A percentile compares a stretch with the other conserved stretches of the same genome.
Conservation (phyloP, 2,888 invertebrate genomes). For the Toxonevra muliebris region DNA sequence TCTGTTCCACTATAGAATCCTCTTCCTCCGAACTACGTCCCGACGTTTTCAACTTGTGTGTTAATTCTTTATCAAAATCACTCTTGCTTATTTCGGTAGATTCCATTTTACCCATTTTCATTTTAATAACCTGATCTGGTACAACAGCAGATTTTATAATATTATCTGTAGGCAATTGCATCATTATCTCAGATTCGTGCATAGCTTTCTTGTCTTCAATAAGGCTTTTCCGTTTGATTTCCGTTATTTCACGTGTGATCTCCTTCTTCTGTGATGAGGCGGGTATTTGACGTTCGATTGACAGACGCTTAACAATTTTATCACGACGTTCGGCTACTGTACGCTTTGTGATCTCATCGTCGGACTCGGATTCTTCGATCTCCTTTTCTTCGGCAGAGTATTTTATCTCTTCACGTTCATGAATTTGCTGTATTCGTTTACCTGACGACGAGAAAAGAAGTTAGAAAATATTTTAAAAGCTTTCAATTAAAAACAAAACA, state of each 20-base stretch:
- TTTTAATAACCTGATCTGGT: slow-evolving; percentile 63
- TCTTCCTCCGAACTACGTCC: slow-evolving; percentile 53
- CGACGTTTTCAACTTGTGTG: slow-evolving; percentile 62
- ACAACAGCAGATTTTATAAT: slow-evolving; percentile 61
- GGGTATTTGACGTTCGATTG: slow-evolving; percentile 74
- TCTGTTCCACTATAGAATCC: slow-evolving; percentile 32
- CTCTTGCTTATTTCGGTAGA: slow-evolving; percentile 60
- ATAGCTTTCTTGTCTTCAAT: slow-evolving; percentile 65
- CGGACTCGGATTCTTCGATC: slow-evolving; percentile 71
- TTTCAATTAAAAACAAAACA: slow-evolving; percentile 31
- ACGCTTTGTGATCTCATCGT: slow-evolving; percentile 74
- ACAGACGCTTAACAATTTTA: slow-evolving; percentile 78
- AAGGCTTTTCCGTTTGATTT: slow-evolving; percentile 74
- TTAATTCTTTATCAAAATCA: slow-evolving; percentile 64
- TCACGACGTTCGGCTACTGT: slow-evolving; percentile 81
- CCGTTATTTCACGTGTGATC: slow-evolving; percentile 77
- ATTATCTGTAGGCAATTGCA: slow-evolving; percentile 65
- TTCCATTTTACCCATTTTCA: slow-evolving; percentile 64
- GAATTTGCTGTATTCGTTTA: slow-evolving; percentile 63
- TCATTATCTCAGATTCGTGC: slow-evolving; percentile 64
- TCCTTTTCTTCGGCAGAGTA: slow-evolving; percentile 84
- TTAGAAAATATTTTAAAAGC: slow-evolving; percentile 5
- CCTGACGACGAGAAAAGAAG: slow-evolving; percentile 46
- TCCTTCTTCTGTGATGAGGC: slow-evolving; percentile 79
- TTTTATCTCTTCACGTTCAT: slow-evolving; percentile 75